Percentiles rank a stretch among this genome's conserved stretches.
phyloP scores from a whole-genome alignment of 2,797 vertebrate genomes.

The Takifugu ocellatus region DNA sequence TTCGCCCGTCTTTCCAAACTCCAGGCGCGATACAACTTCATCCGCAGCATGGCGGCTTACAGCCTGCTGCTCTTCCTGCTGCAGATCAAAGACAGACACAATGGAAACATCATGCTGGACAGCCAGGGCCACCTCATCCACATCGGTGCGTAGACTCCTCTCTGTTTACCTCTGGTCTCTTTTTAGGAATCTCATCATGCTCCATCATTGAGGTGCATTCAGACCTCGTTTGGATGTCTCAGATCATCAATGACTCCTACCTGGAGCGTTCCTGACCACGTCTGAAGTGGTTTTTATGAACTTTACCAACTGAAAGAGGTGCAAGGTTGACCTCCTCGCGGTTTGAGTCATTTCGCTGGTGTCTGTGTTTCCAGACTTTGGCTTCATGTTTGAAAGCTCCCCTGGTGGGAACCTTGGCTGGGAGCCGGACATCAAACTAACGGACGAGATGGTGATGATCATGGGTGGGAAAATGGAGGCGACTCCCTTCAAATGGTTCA shows the following conservation, averaged over 20 bases:
- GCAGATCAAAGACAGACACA: slow-evolving; percentile 95
- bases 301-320: no score
- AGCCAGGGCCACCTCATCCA: slow-evolving; percentile 94
- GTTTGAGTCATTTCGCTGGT: neutral
- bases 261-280: no score
- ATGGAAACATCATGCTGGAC: slow-evolving; percentile 98
- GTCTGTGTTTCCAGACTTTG: slow-evolving; percentile 83
- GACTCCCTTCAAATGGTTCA: slow-evolving; percentile 96
- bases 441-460: slow-evolving; percentile 99
- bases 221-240: no score
- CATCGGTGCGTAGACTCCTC: slow-evolving; percentile 78
- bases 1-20: neutral
- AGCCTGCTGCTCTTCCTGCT: slow-evolving; percentile 92
- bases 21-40: slow-evolving; percentile 94
- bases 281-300: no score
- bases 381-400: slow-evolving; percentile 99
- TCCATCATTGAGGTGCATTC: no score
- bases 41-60: slow-evolving; percentile 95
- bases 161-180: neutral
- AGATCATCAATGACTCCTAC: no score
- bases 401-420: slow-evolving; percentile 96
- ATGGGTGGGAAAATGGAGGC: slow-evolving; percentile 99
- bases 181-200: neutral
- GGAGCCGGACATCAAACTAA: slow-evolving; percentile 98
- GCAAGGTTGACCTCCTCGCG: neutral